Evolutionary conservation across 2,888 invertebrate genomes (phyloP).

Genomic region (Synergus umbraculus): DNA sequence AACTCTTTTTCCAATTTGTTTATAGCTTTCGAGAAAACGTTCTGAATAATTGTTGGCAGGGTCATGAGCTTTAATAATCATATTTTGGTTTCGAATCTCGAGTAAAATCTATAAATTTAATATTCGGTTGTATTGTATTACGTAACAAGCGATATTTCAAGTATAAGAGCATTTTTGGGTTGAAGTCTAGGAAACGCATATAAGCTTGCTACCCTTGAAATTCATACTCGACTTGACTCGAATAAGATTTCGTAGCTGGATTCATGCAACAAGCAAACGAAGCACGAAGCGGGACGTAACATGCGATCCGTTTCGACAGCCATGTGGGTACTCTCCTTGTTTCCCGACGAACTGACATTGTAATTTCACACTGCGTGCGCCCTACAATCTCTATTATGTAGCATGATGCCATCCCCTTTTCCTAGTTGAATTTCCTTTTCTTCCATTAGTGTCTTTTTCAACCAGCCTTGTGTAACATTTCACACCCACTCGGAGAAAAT

Average conservation of each 20-base stretch:
- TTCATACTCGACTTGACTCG: constrained; percentile 3
- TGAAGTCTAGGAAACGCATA: constrained; percentile 12
- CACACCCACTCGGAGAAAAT: neutral
- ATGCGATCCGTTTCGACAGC: constrained; percentile 66
- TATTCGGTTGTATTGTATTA: too few relatives aligned
- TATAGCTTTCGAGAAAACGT: too few relatives aligned
- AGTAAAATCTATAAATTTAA: too few relatives aligned
- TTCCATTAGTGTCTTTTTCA: constrained; percentile 2
- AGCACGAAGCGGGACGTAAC: constrained; percentile 51
- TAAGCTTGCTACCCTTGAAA: constrained; percentile 31
- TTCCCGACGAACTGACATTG: constrained; percentile 63
- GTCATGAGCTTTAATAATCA: too few relatives aligned
- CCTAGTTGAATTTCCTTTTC: constrained; percentile 42
- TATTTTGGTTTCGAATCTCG: too few relatives aligned
- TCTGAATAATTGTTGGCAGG: too few relatives aligned
- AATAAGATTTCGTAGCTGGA: constrained; percentile 32
- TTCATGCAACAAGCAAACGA: constrained; percentile 40
- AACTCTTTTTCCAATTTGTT: too few relatives aligned
- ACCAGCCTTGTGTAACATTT: neutral
- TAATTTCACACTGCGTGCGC: constrained; percentile 71
- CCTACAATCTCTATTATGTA: constrained; percentile 63
- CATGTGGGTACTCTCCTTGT: constrained; percentile 53
- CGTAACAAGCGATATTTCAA: neutral
- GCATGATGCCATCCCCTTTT: constrained; percentile 51
- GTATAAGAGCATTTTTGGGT: constrained; percentile 17